phyloP scores from a whole-genome alignment of 2,113 vertebrate genomes.

The Lepidothrix coronata region DNA sequence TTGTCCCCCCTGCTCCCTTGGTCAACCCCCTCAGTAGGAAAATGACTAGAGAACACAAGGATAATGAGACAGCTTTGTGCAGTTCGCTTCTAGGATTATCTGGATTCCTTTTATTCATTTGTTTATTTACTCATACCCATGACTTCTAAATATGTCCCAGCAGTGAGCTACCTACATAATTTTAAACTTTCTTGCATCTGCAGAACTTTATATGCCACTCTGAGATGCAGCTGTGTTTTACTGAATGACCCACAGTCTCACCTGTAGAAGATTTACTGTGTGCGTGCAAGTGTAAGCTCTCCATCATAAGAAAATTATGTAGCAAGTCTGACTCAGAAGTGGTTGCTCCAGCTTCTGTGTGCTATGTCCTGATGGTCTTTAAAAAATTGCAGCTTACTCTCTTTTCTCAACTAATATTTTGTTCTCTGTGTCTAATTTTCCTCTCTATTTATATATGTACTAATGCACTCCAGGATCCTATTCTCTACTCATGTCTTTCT shows the following conservation, averaged over 20 bases:
- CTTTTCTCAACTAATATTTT: neutral
- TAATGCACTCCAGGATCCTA: neutral
- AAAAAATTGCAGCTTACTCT: neutral
- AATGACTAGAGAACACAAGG: neutral
- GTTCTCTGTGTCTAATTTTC: neutral
- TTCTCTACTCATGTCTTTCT: neutral
- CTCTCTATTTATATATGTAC: constrained; percentile 2
- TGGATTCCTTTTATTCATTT: neutral
- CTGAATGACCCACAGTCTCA: neutral
- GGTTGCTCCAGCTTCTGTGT: neutral
- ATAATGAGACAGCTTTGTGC: rapidly evolving
- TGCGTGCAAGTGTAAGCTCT: neutral
- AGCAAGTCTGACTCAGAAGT: neutral
- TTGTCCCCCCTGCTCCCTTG: neutral
- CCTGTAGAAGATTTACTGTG: neutral
- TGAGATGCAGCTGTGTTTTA: neutral
- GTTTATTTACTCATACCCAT: neutral
- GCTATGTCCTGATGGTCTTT: neutral
- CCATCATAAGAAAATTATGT: neutral
- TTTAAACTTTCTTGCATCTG: neutral
- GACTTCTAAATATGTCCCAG: neutral
- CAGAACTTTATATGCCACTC: neutral
- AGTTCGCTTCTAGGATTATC: neutral
- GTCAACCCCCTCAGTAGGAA: neutral
- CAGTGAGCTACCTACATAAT: neutral